Evolutionary conservation across 2,888 invertebrate genomes (phyloP), one percentile per base, ranked within the genome.

Genomic region (Ceratothoa steindachneri): DNA sequence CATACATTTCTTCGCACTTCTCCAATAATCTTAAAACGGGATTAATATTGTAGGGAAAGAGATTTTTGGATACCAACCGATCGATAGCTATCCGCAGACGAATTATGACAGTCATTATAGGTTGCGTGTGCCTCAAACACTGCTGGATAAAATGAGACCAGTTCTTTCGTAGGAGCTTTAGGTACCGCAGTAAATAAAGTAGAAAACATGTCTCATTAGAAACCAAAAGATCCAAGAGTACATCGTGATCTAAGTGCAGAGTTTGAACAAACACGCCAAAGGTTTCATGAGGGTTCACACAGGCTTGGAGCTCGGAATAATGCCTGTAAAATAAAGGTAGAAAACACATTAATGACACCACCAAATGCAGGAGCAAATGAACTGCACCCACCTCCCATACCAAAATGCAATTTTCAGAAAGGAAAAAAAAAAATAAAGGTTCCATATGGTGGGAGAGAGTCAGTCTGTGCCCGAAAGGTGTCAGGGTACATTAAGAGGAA

Each of bases 121-220:
- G 90, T 82, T 93, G 92, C 66, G 93, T 85, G 52, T 51, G 68
- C 27, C n/a, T 22, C 2, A 30, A 66, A 83, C 93, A 93, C 75
- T 91, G 91, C 67, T 88, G 87, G 3, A 92, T 88, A 84, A 94
- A 93, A 83, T 91, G 91, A 0, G 89, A 86, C 93, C 93, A 94
- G 83, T 93, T 92, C 80, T 90, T 88, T 79, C 91, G 87, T 1
- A 92, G 90, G 85, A 92, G 93, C 82, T 95, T 94, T 72, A 95
- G 86, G 83, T 93, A 91, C 82, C 93, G 87, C 80, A 94, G 86
- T 81, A 95, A 86, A 84, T 95, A 95, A 51, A 94, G 85, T 71
- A 95, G 85, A 83, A 95, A 95, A 84, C 93, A 94, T 1, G 95
- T 95, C 84, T 95, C 94, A 82, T 93, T 94, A 83, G 93, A 93